Evolutionary conservation across 2,113 vertebrate species (phyloP), one percentile per base, ranked within the genome.

Genomic region (Lophura nycthemera): DNA sequence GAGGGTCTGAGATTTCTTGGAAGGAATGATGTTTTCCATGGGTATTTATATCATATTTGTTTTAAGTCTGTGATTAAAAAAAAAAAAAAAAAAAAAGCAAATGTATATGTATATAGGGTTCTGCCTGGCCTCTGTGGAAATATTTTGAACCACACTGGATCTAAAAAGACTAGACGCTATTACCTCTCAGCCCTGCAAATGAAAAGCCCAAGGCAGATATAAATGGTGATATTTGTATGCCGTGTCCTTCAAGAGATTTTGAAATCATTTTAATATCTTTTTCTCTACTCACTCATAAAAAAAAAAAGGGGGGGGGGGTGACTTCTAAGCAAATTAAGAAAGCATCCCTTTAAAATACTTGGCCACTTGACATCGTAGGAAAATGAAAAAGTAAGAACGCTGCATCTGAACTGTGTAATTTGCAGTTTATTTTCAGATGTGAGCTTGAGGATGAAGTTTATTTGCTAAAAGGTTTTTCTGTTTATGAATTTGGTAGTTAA

Each of bases 371-470:
- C 14, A 2, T 57, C 74, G 48, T 19, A 82, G 81, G 45, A 87
- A 88, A 92, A 80, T 27, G 15, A 8, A 4, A 59, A 87, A 72
- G 36, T 54, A 54, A 63, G 81, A 75, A 72, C 43, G 5, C 57
- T 75, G n/a, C 52, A 38, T 86, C n/a, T 69, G 57, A 83, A 82
- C 52, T 86, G 52, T 36, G 27, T 82, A 42, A 88, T 90, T 91
- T 92, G 80, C 70, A 63, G 54, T 61, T 92, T 83, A 65, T 83
- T 92, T 89, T 88, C 83, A 86, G 57, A 81, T 61, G 16, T 75
- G 64, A 90, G 54, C 69, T 90, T 88, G 27, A 90, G 43, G 79
- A 38, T 75, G 50, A 88, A 88, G 76, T 81, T 90, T 94, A 38
- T 24, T 30, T 61, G 42, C 54, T 91, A 69, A 75, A 94, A 94